Base-by-base conservation (phyloP, 1,140 invertebrate genomes). In the Hyphantria cunea region DNA sequence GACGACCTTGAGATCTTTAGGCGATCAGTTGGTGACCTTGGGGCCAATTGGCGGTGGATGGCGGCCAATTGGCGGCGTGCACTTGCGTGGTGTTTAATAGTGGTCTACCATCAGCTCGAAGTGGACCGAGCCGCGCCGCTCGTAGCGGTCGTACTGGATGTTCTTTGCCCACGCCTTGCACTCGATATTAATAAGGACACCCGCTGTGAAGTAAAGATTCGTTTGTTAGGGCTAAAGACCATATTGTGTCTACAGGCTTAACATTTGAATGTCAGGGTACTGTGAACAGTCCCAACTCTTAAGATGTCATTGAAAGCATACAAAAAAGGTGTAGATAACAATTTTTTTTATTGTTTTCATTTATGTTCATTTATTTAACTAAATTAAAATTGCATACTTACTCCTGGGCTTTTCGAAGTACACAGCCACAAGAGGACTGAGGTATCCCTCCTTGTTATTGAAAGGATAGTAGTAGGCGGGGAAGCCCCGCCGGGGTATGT, bases 101-200 rank as follows among this genome's bases (percentile, higher is more conserved):
- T 82, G 82, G 81, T 98, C 97, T 72, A 98, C 95, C 94, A 98
- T 95, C 79, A 98, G 92, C 92, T 98, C 97, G 92, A 99, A 98
- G 92, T 98, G 97, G 68, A 98, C 97, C 68, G 96, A 97, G 74
- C 98, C 98, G 86, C 97, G 94, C 84, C 96, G 94, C 76, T 98
- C 96, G 80, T 94, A 93, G 78, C 96, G 94, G 91, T 98, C 96
- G 86, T 98, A 96, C 49, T 93, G 79, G 75, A 99, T 98, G 92
- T 99, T 99, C 83, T 95, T 94, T 71, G 97, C 97, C 97, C 97
- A 99, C 70, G 97, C 97, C 92, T 97, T 98, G 93, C 98, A 98
- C 91, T 98, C 97, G 90, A 98, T 96, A 92, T 98, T 98, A 90
- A 99, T 97, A 66, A 98, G 92, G 17, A 98, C 95, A 48, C 96